phyloP scores from a whole-genome alignment of 2,113 vertebrate species.

The Urocolius indicus region DNA sequence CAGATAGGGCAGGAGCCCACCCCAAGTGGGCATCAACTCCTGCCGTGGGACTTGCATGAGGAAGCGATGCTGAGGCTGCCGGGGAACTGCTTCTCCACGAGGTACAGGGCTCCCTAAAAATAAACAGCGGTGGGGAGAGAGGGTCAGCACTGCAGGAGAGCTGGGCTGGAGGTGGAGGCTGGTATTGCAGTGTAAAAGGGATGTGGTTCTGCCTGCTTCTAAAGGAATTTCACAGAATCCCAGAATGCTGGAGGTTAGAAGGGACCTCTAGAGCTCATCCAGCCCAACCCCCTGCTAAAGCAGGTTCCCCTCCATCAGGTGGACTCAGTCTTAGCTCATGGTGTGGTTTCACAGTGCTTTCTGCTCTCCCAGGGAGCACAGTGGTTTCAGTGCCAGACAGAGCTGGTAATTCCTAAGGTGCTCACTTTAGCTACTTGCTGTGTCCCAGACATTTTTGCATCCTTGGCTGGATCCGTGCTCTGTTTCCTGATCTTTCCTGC shows the following conservation, averaged over 20 bases:
- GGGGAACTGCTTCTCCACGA: fast-evolving
- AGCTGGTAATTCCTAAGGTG: fast-evolving
- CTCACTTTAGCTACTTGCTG: neutral
- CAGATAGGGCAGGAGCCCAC: neutral
- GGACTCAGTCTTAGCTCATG: neutral
- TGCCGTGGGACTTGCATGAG: fast-evolving
- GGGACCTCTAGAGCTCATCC: too few relatives aligned
- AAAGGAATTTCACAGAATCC: neutral
- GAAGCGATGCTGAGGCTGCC: fast-evolving
- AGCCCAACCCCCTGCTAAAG: too few relatives aligned
- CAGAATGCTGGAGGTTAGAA: too few relatives aligned
- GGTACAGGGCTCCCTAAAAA: neutral
- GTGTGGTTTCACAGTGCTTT: fast-evolving
- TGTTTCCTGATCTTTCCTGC: neutral
- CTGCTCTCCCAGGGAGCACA: neutral
- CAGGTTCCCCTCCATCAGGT: too few relatives aligned
- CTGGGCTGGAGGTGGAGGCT: neutral
- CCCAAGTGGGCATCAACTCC: neutral
- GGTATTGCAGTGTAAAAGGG: too few relatives aligned
- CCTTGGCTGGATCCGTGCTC: neutral
- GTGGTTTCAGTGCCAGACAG: neutral
- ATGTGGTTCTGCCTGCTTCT: neutral
- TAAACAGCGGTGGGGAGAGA: neutral
- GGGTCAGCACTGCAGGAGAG: neutral
- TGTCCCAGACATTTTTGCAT: neutral